Evolutionary conservation across 2,797 vertebrate genomes (phyloP).

Genomic region (Sebastes aleutianus): DNA sequence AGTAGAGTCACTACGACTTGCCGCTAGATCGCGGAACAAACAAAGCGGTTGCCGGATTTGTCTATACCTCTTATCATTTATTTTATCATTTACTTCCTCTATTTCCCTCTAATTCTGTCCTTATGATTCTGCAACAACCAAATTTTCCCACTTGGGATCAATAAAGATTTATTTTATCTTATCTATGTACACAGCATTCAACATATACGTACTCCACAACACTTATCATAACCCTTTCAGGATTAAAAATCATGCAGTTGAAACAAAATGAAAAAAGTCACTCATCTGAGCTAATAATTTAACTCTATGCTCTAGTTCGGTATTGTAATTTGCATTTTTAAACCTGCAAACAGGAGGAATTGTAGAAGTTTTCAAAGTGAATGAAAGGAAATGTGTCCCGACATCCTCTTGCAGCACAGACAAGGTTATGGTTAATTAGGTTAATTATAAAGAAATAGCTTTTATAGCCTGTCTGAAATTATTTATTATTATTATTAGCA

Average conservation of each 20-base stretch:
- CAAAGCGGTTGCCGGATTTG: too few relatives aligned
- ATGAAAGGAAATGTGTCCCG: background rate
- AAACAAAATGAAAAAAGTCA: background rate
- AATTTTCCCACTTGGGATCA: background rate
- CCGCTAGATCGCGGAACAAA: too few relatives aligned
- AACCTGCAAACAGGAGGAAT: background rate
- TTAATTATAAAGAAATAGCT: background rate
- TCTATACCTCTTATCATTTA: accelerated
- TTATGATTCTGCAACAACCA: background rate
- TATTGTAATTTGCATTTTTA: background rate
- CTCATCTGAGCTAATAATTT: background rate
- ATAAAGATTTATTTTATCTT: background rate
- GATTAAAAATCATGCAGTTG: background rate
- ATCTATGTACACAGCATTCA: background rate
- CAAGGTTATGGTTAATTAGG: background rate
- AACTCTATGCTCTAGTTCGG: background rate
- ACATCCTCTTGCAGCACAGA: background rate
- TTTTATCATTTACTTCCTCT: background rate
- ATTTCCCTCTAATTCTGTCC: background rate
- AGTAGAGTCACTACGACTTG: too few relatives aligned
- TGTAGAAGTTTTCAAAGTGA: background rate
- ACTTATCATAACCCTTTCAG: background rate
- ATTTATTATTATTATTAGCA: too few relatives aligned
- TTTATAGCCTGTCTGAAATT: background rate
- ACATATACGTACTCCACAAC: background rate